Evolutionary conservation across 2,797 vertebrate species (phyloP).

Genomic region (Onychomys torridus): DNA sequence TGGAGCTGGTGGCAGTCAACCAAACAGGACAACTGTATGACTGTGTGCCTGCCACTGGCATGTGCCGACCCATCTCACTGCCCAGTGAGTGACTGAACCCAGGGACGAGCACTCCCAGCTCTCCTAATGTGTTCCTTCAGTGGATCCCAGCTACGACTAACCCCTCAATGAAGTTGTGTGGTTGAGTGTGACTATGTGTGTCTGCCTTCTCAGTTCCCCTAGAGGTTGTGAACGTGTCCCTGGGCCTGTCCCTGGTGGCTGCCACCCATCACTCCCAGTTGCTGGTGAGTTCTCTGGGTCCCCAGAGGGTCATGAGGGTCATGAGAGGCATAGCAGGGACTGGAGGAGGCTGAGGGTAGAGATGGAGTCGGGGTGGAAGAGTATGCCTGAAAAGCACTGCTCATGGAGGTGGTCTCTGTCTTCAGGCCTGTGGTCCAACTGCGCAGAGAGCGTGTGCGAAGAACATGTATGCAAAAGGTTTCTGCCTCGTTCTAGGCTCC

Average conservation of each 20-base stretch:
- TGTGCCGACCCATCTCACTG: conserved; percentile 27
- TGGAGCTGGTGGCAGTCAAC: conserved; percentile 53
- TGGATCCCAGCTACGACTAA: neutral
- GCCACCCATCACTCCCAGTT: conserved; percentile 12
- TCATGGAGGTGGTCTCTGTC: neutral
- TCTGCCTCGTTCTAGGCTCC: conserved; percentile 74
- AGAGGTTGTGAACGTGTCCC: conserved; percentile 71
- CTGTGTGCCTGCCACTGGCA: neutral
- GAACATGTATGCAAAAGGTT: conserved; percentile 73
- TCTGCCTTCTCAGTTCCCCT: conserved; percentile 28
- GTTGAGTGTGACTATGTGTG: neutral
- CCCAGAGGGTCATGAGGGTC: neutral
- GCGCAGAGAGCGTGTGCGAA: conserved; percentile 71
- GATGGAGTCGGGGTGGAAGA: too few species aligned
- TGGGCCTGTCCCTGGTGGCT: conserved; percentile 69
- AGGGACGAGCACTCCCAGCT: neutral
- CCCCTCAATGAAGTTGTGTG: accelerated
- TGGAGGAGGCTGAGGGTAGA: neutral
- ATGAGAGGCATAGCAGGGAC: neutral
- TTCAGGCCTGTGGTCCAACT: conserved; percentile 80
- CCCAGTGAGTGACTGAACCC: conserved; percentile 56
- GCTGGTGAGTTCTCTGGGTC: conserved; percentile 65
- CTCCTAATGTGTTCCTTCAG: neutral
- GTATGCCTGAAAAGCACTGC: neutral
- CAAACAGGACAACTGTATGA: conserved; percentile 70